Base-by-base conservation (phyloP, 2,113 vertebrate species). In the Pongo abelii region DNA sequence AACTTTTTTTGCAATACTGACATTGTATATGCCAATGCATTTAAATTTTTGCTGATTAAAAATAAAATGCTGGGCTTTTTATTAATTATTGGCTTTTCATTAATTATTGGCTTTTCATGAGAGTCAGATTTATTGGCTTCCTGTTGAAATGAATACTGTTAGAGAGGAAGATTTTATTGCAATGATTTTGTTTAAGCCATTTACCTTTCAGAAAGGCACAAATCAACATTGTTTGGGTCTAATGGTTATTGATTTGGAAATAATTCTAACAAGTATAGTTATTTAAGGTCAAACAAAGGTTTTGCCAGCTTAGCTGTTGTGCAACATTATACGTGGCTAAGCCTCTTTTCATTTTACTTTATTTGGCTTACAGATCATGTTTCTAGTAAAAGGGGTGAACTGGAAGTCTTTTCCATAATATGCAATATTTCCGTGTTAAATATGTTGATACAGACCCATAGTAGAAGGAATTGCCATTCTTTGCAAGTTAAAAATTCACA, bases 191-290 rank as follows among this genome's bases (percentile, higher is more conserved):
- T 98, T 95, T 95, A 79, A 97, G 90, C 84, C 92, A 97, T 98
- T 98, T 98, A 93, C 97, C 97, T 98, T 98, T 98, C 95, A 97
- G 55, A 97, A 97, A 98, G 93, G 55, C 96, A 98, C 93, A 98
- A 98, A 98, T 98, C 97, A 97, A 97, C 95, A 97, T 96, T 81
- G 48, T 98, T 98, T 98, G 91, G 97, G 70, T 95, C 95, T 98
- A 97, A 96, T 98, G 98, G 96, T 97, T 98, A 97, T 96, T 97
- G 97, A 97, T 96, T 98, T 95, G 86, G 94, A 98, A 98, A 98
- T 98, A 90, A 97, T 96, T 98, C 91, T 98, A 97, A 95, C 84
- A 94, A 86, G 57, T 64, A 83, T n/a, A 80, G 40, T 93, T 97
- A 91, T 96, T 97, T 97, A 97, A 98, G 97, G 96, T 98, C 97